phyloP scores from a whole-genome alignment of 1,140 invertebrate genomes.

The Bombus soroeensis region DNA sequence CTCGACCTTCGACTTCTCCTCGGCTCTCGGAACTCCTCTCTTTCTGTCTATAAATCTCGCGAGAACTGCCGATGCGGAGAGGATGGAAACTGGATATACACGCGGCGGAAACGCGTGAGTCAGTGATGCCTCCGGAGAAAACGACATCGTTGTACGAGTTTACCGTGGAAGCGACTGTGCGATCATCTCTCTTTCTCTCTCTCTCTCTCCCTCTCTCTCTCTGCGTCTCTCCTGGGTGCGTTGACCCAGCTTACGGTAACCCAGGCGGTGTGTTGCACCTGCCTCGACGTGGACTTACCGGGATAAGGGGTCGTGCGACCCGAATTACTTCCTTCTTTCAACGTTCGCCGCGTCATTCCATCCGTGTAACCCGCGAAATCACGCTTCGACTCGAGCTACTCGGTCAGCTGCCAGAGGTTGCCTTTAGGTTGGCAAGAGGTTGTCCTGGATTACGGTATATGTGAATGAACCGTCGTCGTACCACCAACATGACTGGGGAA shows the following conservation, averaged over 20 bases:
- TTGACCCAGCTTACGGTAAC: slow-evolving; percentile 79
- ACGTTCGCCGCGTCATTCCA: background rate
- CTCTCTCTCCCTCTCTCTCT: background rate
- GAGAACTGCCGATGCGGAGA: slow-evolving; percentile 2
- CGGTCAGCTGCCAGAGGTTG: background rate
- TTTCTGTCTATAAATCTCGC: slow-evolving; percentile 31
- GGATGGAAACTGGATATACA: slow-evolving; percentile 45
- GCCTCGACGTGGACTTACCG: slow-evolving; percentile 69
- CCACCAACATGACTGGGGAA: background rate
- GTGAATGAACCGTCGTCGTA: background rate
- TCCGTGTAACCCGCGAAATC: background rate
- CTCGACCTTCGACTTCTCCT: slow-evolving; percentile 35
- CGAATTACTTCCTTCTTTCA: slow-evolving; percentile 65
- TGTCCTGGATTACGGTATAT: background rate
- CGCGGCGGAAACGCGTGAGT: slow-evolving; percentile 52
- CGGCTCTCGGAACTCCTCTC: background rate
- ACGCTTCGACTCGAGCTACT: background rate
- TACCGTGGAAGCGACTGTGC: slow-evolving; percentile 57
- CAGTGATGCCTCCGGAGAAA: slow-evolving; percentile 58
- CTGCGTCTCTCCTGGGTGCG: slow-evolving; percentile 65
- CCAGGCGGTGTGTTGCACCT: slow-evolving; percentile 73
- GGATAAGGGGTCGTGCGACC: slow-evolving; percentile 71
- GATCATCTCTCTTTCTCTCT: slow-evolving; percentile 22
- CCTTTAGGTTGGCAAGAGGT: background rate
- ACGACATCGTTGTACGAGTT: slow-evolving; percentile 65